Evolutionary conservation across 2,888 invertebrate species (phyloP), one percentile per base, ranked within the genome.

Genomic region (Ormyrus labotus): DNA sequence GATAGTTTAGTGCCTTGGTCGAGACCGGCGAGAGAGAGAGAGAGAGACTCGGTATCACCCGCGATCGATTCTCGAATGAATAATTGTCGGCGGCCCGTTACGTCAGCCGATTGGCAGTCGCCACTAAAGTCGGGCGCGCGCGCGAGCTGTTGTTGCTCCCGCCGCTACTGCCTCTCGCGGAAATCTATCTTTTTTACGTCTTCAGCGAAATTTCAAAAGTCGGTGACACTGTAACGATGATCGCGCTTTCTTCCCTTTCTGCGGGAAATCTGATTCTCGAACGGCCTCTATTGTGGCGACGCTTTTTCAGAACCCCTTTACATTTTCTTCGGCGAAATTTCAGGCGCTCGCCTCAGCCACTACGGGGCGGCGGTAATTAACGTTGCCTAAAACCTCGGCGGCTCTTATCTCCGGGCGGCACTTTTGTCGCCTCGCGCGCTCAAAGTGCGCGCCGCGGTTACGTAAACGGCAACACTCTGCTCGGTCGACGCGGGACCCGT

Each of bases 391-490:
- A 58, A 71, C 71, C 34, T 71, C 77, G 50, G 11, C 78, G 34
- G 34, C 34, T 34, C 34, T 79, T 79, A 79, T 80, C 80, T 64
- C 47, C 34, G 11, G 70, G 80, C 80, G 80, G 79, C 61, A 71
- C 75, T 75, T 75, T 80, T 75, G 80, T 70, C 80, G 74, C 75
- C 51, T 73, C 64, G 55, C 51, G 45, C 48, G 80, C 51, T 68
- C 80, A 4, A 8, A 19, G 67, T 63, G 78, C 72, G 78, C 72
- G 74, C 71, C 83, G 82, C 83, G 83, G 83, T 84, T 75, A 57
- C 67, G 67, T 58, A 76, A 71, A 61, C 50, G 34, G 34, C 34
- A 2, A 34, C 34, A 34, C 34, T 34, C 34, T 34, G 34, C 34
- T 34, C 47, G 4, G 10, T 6, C 57, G 57, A 55, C 74, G 55